Evolutionary conservation across 2,113 vertebrate species (phyloP).

Genomic region (Oreocharis arfaki): DNA sequence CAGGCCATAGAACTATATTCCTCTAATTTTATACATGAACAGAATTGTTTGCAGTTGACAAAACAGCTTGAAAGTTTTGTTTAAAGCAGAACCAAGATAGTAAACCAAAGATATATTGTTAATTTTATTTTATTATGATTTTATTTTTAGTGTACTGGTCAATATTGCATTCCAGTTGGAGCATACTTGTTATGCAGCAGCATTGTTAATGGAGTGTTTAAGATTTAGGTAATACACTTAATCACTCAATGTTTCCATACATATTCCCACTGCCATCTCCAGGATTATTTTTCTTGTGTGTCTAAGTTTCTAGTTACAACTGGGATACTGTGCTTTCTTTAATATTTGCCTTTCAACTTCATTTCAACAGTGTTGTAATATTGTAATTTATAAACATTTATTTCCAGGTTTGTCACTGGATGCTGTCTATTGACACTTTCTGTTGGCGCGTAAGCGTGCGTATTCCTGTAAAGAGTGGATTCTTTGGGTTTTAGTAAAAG

Average conservation of each 20-base stretch:
- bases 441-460: neutral
- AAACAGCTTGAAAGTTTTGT: neutral
- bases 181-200: neutral
- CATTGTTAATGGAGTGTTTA: neutral
- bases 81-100: neutral
- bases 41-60: neutral
- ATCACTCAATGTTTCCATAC: neutral
- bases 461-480: neutral
- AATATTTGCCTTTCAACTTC: neutral
- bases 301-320: neutral
- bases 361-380: neutral
- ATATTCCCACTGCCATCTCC: neutral
- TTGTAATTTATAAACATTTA: neutral
- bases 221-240: neutral
- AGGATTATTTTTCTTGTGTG: fast-evolving
- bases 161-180: neutral
- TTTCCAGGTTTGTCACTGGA: neutral
- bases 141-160: neutral
- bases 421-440: neutral
- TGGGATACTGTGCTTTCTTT: neutral
- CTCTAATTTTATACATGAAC: neutral
- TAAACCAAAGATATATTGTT: neutral
- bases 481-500: neutral
- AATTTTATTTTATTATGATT: neutral
- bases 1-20: neutral